Conservation (phyloP, 2,113 vertebrate genomes). For the Zosterops japonicus region DNA sequence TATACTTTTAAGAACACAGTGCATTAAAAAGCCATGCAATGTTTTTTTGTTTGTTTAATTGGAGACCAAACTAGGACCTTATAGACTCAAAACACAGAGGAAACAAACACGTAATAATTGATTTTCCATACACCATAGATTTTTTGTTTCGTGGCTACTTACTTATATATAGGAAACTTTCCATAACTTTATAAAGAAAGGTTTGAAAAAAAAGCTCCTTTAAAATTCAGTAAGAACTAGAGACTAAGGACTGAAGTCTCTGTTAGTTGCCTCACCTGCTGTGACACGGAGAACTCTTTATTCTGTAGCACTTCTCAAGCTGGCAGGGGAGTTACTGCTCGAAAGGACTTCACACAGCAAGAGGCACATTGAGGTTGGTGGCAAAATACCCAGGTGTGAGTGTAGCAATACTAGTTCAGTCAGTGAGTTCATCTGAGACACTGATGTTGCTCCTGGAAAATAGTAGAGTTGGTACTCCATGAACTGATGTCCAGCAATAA, state of each 20-base stretch:
- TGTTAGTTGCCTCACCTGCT: slow-evolving; percentile 49
- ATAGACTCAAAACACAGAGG: not conserved
- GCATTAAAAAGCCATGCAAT: not conserved
- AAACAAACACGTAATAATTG: not conserved
- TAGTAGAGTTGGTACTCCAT: not conserved
- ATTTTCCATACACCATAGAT: not conserved
- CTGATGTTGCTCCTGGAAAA: not conserved
- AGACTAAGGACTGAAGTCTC: slow-evolving; percentile 29
- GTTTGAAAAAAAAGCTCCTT: slow-evolving; percentile 6
- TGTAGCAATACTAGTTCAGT: not conserved
- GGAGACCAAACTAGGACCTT: not conserved
- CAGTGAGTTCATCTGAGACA: not conserved
- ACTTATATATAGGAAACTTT: not conserved
- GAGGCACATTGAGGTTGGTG: slow-evolving; percentile 24
- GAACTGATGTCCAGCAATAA: not conserved
- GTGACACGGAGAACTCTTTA: slow-evolving; percentile 40
- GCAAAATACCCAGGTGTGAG: slow-evolving; percentile 36
- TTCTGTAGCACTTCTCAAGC: slow-evolving; percentile 15
- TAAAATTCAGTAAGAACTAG: slow-evolving; percentile 40
- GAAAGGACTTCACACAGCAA: slow-evolving; percentile 57
- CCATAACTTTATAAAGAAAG: not conserved
- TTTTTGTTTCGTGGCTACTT: not conserved
- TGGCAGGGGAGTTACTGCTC: slow-evolving; percentile 23
- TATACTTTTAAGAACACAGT: not conserved
- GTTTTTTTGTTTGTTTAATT: not conserved